phyloP scores from a whole-genome alignment of 2,113 vertebrate species.

The Ptyas mucosa region DNA sequence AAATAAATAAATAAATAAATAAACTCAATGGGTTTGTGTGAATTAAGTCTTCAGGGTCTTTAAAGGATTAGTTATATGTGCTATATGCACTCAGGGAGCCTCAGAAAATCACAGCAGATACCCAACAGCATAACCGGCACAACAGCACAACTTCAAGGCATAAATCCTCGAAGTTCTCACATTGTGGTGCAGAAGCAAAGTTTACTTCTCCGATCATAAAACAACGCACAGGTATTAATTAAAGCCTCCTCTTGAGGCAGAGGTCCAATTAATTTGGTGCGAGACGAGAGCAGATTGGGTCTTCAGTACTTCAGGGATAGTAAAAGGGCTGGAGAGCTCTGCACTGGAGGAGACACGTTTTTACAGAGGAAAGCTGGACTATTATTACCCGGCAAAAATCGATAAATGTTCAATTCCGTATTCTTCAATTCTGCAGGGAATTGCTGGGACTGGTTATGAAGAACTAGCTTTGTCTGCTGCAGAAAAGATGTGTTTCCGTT shows the following conservation, averaged over 20 bases:
- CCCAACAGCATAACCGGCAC: background rate
- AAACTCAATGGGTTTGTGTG: background rate
- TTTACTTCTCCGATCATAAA: background rate
- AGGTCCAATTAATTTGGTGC: accelerated
- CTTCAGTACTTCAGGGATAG: background rate
- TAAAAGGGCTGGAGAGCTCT: background rate
- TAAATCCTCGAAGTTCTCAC: background rate
- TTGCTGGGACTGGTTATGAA: background rate
- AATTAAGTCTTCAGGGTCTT: background rate
- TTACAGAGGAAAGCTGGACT: slow-evolving; percentile 12
- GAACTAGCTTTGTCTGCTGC: slow-evolving; percentile 45
- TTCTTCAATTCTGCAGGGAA: slow-evolving; percentile 51
- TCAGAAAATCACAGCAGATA: background rate
- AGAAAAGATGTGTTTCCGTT: slow-evolving; percentile 41
- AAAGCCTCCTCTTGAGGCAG: background rate
- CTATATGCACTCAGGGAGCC: background rate
- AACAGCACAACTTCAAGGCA: background rate
- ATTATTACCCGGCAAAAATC: slow-evolving; percentile 37
- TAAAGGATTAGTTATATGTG: background rate
- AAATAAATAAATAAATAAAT: too few relatives aligned
- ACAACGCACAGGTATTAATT: background rate
- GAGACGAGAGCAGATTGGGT: background rate
- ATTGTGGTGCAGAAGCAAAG: background rate
- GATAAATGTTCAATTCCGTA: slow-evolving; percentile 42
- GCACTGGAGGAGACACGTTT: background rate